Base-by-base conservation (phyloP, 1,140 invertebrate species). In the Drosophila kikkawai region DNA sequence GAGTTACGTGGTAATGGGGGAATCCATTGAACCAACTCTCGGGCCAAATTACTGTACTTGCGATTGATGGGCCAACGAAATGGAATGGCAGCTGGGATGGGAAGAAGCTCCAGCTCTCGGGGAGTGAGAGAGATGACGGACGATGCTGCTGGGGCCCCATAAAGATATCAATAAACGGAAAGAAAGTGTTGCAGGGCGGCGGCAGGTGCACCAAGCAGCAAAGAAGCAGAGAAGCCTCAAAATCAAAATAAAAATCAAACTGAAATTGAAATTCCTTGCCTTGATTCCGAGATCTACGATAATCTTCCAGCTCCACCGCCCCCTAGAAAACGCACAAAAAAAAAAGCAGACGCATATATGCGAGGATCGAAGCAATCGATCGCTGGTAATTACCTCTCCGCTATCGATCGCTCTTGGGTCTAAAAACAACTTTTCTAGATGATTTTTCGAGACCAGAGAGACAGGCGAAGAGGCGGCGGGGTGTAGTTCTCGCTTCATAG, bases 1-100 rank as follows among this genome's bases (percentile, higher is more conserved):
- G 80, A 87, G 83, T 87, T 90, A 90, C 80, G 85, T 90, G 86
- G 85, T 90, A 90, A 90, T 90, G 85, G 75, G 75, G 75, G 68
- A 74, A 77, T 56, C 81, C 70, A 74, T 59, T 48, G 67, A 34
- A 6, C 48, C 67, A 41, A 39, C 53, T 59, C 71, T 67, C 42
- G 76, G 59, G 74, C 73, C 56, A 87, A 87, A 87, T 87, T 87
- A 80, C 83, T 83, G 83, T 88, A 84, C 84, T 87, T 77, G 78
- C 68, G 59, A 81, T 80, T 77, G 76, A 84, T 84, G 67, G 67
- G 45, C 29, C 67, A 36, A 53, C 64, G 47, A 39, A 55, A 70
- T 65, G 63, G 63, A 70, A 70, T 70, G 48, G 67, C 48, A 47
- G 64, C 22, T 56, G n/a, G 45, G 44, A n/a, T 19, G 55, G 36